Conservation (phyloP, 2,797 vertebrate species). For the Zalophus californianus region DNA sequence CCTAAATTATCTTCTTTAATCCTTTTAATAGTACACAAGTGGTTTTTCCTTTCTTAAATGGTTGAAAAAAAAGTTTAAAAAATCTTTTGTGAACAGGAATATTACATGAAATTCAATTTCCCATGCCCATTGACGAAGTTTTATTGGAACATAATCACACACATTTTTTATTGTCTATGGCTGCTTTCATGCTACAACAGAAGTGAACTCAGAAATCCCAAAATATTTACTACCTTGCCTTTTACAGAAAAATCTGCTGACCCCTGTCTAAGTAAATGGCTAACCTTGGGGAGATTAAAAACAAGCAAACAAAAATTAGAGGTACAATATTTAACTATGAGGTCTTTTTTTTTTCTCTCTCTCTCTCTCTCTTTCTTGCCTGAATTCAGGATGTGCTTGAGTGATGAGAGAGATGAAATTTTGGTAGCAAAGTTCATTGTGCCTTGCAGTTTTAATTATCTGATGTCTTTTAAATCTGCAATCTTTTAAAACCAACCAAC, state of each 20-base stretch:
- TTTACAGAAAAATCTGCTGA: not conserved
- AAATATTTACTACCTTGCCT: not conserved
- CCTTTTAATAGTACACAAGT: not conserved
- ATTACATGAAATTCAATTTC: conserved; percentile 40
- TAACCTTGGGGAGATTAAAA: not conserved
- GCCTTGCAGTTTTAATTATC: not conserved
- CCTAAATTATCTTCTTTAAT: not conserved
- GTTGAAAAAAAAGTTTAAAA: not conserved
- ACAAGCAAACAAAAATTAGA: not conserved
- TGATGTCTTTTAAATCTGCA: not conserved
- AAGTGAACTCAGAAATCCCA: not conserved
- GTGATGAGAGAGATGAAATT: not conserved
- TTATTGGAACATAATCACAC: not conserved
- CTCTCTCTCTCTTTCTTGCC: not conserved
- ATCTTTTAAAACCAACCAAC: not conserved
- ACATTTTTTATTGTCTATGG: not conserved
- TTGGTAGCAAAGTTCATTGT: not conserved
- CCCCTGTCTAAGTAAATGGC: not conserved
- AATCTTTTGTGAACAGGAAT: not conserved
- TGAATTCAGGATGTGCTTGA: not conserved
- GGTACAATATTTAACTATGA: not conserved
- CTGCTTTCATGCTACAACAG: not conserved
- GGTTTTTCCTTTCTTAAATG: not conserved
- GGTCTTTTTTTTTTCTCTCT: not conserved
- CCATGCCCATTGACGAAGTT: not conserved